A percentile compares a stretch with the other conserved stretches of the same genome.
Conservation (phyloP, 2,888 invertebrate species). For the Troides aeacus region DNA sequence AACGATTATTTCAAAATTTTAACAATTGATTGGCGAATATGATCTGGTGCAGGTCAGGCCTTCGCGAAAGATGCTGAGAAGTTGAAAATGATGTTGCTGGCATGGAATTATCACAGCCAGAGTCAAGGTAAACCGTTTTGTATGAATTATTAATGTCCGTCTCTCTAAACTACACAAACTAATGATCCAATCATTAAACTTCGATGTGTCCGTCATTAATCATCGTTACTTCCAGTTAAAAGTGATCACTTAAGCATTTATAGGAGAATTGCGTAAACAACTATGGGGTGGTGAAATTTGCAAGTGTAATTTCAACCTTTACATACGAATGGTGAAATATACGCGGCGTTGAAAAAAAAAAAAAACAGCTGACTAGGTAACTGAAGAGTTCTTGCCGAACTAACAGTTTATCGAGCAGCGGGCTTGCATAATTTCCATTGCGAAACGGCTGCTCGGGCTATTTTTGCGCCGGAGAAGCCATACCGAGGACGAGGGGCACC, state of each 20-base stretch:
- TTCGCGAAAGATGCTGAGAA: slow-evolving; percentile 91
- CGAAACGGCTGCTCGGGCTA: slow-evolving; percentile 50
- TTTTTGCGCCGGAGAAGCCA: slow-evolving; percentile 65
- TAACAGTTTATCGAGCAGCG: slow-evolving; percentile 34
- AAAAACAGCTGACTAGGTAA: slow-evolving; percentile 14
- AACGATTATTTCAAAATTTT: slow-evolving; percentile 33
- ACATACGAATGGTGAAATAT: background rate
- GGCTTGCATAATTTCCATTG: slow-evolving; percentile 53
- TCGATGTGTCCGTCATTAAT: background rate
- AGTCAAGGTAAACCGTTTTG: slow-evolving; percentile 79
- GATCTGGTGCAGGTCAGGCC: slow-evolving; percentile 80
- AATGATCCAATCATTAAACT: too few species aligned
- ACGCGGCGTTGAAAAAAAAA: slow-evolving; percentile 11
- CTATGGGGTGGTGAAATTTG: background rate
- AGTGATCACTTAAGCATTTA: background rate
- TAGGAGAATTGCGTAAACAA: background rate
- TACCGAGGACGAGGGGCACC: slow-evolving; percentile 53
- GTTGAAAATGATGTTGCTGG: slow-evolving; percentile 92
- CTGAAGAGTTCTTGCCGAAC: slow-evolving; percentile 40
- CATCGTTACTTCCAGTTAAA: background rate
- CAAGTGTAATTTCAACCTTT: slow-evolving; percentile 16
- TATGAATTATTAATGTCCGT: slow-evolving; percentile 32
- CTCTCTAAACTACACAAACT: background rate
- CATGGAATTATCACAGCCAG: slow-evolving; percentile 93
- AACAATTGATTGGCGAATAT: slow-evolving; percentile 70